Evolutionary conservation across 2,113 vertebrate genomes (phyloP).

Genomic region (Puntigrus tetrazona): DNA sequence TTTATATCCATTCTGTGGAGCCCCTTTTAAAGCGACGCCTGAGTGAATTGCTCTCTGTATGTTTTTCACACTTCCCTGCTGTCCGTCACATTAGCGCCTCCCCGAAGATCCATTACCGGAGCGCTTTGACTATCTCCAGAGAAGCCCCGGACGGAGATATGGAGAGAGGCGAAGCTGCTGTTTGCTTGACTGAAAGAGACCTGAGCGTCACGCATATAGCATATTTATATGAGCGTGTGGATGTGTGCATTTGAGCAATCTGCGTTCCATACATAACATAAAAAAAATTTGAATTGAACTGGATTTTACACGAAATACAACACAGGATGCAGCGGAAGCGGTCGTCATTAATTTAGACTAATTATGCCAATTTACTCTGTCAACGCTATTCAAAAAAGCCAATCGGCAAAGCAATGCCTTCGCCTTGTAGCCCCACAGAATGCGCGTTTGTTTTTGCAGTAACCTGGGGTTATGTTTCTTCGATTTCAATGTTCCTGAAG

Average conservation of each 20-base stretch:
- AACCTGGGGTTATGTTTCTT: too few species aligned
- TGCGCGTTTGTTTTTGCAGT: background rate
- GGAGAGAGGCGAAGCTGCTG: background rate
- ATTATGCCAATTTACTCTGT: background rate
- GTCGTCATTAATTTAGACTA: background rate
- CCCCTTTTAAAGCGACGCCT: constrained; percentile 24
- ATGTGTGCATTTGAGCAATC: background rate
- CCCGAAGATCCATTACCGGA: constrained; percentile 5
- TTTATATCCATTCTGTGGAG: constrained; percentile 1
- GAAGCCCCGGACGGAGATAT: background rate
- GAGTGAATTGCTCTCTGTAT: constrained; percentile 7
- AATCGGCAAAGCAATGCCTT: background rate
- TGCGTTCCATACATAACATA: background rate
- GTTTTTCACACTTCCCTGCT: constrained; percentile 30
- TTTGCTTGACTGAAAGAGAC: background rate
- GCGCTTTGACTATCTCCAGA: background rate
- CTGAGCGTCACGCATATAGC: background rate
- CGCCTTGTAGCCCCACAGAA: background rate
- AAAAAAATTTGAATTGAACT: background rate
- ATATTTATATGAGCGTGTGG: background rate
- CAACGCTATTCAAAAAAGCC: background rate
- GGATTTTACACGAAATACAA: background rate
- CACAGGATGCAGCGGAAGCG: background rate
- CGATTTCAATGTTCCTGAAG: too few species aligned
- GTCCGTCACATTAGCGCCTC: constrained; percentile 47